Evolutionary conservation across 2,888 invertebrate species (phyloP), one percentile per base, ranked within the genome.

Genomic region (Dione vanillae): DNA sequence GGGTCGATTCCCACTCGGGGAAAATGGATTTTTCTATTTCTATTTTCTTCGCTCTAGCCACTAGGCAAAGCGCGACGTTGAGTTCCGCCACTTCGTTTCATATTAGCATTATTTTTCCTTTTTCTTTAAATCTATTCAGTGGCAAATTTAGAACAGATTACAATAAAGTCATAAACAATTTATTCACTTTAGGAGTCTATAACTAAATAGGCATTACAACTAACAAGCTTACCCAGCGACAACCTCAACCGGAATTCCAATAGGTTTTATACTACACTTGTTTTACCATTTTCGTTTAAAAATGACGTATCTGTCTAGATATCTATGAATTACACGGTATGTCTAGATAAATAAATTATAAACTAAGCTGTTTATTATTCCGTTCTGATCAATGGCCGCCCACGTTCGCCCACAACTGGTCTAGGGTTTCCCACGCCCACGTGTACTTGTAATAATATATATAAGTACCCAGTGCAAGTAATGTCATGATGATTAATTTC

Each of bases 361-460:
- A 47, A 54, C 45, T 40, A 66, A 67, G 65, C 19, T 72, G 47
- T 68, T 64, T 61, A 67, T 71, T 62, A 71, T 66, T 65, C 65
- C 49, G 52, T 66, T 65, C 65, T 52, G 52, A 72, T 74, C 65
- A 72, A 74, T 64, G 67, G 16, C 70, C 9, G 65, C 74, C 74
- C 70, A 74, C 74, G 8, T 43, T 70, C 74, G 58, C 72, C 74
- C 72, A 74, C 74, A 14, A 27, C 10, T 72, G 70, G 74, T 69
- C 47, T 73, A 70, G 47, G 64, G 45, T 73, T 75, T 75, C 75
- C 69, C 75, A 73, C 75, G 73, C 73, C 75, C 41, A 71, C 75
- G 35, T 45, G 1, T 11, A 14, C 43, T 41, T 59, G 27, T 59
- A 59, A 61, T 61, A 27, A 27, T 35, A n/a, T 14, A 19, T 11